Conservation (phyloP, 2,888 invertebrate species). For the Temnothorax rugatulus region DNA sequence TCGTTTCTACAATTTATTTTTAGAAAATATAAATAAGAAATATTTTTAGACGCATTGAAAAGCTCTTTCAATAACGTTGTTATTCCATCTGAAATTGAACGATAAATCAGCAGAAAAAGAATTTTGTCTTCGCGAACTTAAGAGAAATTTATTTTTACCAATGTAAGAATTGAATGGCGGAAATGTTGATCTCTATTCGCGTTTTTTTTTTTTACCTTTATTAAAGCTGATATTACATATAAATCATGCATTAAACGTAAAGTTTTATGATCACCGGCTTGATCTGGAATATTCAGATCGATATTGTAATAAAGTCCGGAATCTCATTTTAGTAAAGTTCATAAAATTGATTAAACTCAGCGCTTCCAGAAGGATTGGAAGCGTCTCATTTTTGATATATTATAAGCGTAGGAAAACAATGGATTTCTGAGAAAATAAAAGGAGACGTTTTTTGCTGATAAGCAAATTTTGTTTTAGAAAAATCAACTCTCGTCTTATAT, state of each 20-base stretch:
- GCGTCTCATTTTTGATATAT: conserved; percentile 32
- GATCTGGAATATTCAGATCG: conserved; percentile 35
- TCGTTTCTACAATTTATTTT: neutral
- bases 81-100: conserved; percentile 18
- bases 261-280: conserved; percentile 38
- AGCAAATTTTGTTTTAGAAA: neutral
- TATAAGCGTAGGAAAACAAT: conserved; percentile 28
- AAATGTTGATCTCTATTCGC: conserved; percentile 10
- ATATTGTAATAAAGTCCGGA: conserved; percentile 42
- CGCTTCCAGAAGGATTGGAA: conserved; percentile 9
- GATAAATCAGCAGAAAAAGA: conserved; percentile 37
- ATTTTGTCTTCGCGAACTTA: conserved; percentile 14
- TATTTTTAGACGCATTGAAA: conserved; percentile 7
- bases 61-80: neutral
- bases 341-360: conserved; percentile 48
- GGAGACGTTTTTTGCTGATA: neutral
- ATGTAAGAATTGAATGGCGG: conserved; percentile 22
- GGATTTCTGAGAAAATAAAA: conserved; percentile 13
- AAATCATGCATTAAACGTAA: conserved; percentile 42
- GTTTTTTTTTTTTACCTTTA: conserved; percentile 31
- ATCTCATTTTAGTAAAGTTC: conserved; percentile 41
- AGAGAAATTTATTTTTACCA: conserved; percentile 34
- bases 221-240: conserved; percentile 35
- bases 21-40: neutral
- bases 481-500: neutral